Percentiles rank a stretch among this genome's conserved stretches.
phyloP scores from a whole-genome alignment of 2,888 invertebrate species.

The Himalopsyche kuldschensis region DNA sequence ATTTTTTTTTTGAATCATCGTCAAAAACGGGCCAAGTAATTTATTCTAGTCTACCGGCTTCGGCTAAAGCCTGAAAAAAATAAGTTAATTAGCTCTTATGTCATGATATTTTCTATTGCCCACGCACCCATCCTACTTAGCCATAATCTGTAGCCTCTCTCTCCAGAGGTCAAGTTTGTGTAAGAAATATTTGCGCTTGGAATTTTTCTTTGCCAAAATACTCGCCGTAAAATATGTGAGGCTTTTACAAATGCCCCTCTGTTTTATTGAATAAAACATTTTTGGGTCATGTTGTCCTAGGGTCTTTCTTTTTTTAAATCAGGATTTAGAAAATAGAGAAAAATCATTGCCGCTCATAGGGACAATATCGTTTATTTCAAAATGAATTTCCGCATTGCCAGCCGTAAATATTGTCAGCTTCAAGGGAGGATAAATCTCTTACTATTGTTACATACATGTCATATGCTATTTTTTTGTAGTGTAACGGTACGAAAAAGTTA shows the following conservation, averaged over 20 bases:
- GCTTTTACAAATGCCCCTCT: neutral
- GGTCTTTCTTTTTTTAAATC: neutral
- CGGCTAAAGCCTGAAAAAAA: no score
- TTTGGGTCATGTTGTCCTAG: neutral
- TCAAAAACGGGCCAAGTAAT: no score
- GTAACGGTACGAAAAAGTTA: no score
- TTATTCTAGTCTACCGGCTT: no score
- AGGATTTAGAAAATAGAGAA: neutral
- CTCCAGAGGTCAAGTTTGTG: neutral
- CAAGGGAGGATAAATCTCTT: no score
- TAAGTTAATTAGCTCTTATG: no score
- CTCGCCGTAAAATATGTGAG: neutral
- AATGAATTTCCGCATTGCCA: neutral
- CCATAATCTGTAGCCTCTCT: neutral
- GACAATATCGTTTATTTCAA: neutral
- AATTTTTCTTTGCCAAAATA: neutral
- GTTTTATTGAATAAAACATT: slow-evolving; percentile 1
- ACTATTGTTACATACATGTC: no score
- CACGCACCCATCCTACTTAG: neutral
- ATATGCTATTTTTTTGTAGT: no score
- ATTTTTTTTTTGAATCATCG: no score
- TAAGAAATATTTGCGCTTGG: neutral
- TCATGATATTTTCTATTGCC: no score
- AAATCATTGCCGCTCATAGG: neutral
- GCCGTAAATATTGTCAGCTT: neutral